Evolutionary conservation across 2,888 invertebrate genomes (phyloP).

Genomic region (Caenorhabditis sulstoni): DNA sequence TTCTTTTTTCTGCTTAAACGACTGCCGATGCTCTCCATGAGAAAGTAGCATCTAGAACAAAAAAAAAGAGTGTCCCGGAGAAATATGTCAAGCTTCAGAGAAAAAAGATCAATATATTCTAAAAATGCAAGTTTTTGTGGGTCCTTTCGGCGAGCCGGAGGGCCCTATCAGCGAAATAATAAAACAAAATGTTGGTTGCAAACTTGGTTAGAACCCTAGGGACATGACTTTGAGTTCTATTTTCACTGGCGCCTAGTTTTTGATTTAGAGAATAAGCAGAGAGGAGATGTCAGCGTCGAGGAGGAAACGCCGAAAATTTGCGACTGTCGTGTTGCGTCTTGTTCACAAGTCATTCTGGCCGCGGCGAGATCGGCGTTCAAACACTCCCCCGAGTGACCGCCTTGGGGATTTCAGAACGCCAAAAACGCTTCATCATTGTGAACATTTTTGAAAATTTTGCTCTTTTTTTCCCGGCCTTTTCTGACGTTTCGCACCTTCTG

Average conservation of each 20-base stretch:
- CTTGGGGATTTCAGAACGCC: constrained; percentile 34
- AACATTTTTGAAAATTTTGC: neutral
- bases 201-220: constrained; percentile 11
- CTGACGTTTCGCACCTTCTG: neutral
- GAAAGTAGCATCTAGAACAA: constrained; percentile 44
- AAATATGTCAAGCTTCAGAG: neutral
- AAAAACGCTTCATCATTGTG: constrained; percentile 37
- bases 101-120: constrained; percentile 16
- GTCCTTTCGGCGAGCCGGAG: neutral
- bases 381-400: constrained; percentile 3
- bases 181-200: constrained; percentile 37
- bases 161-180: constrained; percentile 43
- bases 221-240: constrained; percentile 16
- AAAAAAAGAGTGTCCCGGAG: neutral
- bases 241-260: neutral
- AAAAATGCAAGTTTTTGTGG: constrained; percentile 4
- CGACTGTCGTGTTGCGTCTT: neutral
- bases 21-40: constrained; percentile 50
- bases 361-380: neutral
- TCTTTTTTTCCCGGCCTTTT: neutral
- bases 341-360: no score
- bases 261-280: constrained; percentile 17
- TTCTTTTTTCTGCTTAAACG: constrained; percentile 50
- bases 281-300: neutral
- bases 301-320: neutral